Evolutionary conservation across 2,888 invertebrate species (phyloP).

Genomic region (Rhogogaster chlorosoma): DNA sequence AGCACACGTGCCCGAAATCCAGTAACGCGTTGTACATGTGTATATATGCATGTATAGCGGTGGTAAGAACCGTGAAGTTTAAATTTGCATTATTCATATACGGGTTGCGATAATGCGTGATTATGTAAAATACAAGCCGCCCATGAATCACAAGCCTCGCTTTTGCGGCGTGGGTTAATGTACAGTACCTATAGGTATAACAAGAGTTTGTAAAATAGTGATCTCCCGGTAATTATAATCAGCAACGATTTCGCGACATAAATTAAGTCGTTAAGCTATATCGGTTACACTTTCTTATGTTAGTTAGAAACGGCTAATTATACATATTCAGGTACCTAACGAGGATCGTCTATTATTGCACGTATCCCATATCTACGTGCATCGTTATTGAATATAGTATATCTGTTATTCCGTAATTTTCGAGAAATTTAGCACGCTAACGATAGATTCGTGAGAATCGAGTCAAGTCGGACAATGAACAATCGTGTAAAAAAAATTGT

Average conservation of each 20-base stretch:
- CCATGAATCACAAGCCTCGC: constrained; percentile 13
- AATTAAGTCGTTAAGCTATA: constrained; percentile 9
- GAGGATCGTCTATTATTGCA: background rate
- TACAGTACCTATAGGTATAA: background rate
- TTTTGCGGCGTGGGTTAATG: background rate
- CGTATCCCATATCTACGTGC: background rate
- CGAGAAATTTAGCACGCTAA: background rate
- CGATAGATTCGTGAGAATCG: constrained; percentile 4
- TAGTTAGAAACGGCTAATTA: constrained; percentile 11
- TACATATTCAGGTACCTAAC: background rate
- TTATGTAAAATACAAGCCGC: constrained; percentile 34
- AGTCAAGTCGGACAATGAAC: background rate
- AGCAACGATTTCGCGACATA: background rate
- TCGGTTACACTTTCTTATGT: constrained; percentile 21
- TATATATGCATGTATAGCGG: background rate
- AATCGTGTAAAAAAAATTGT: background rate
- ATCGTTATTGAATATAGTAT: background rate
- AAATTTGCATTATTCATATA: constrained; percentile 44
- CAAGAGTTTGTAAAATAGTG: background rate
- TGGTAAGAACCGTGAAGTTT: constrained; percentile 37
- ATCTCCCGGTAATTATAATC: background rate
- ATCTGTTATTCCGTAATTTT: background rate
- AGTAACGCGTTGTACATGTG: background rate
- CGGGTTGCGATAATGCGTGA: constrained; percentile 32
- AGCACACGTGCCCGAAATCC: constrained; percentile 22